A percentile compares a stretch with the other conserved stretches of the same genome.
phyloP scores from a whole-genome alignment of 2,113 vertebrate species.

The Pelmatolapia mariae region DNA sequence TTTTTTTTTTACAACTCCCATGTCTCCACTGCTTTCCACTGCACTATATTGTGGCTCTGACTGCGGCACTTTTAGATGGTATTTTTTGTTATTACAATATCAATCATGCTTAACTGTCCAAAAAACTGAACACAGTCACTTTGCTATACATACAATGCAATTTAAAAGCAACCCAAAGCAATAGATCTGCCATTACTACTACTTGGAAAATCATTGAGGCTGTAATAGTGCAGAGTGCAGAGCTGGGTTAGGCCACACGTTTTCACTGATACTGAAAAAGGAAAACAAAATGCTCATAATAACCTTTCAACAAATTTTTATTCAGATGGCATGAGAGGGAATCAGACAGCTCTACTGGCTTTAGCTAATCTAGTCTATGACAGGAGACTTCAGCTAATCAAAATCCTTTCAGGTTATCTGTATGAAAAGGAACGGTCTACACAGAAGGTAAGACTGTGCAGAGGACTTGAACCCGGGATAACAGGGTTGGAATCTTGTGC shows the following conservation, averaged over 20 bases:
- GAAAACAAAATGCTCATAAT: neutral
- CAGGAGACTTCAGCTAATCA: neutral
- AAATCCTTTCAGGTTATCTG: neutral
- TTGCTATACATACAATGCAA: neutral
- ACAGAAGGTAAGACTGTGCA: neutral
- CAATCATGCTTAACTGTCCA: neutral
- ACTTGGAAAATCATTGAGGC: neutral
- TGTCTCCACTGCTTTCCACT: neutral
- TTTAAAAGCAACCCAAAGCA: neutral
- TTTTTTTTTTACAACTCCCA: neutral
- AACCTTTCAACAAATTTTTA: neutral
- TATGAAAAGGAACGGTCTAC: neutral
- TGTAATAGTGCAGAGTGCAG: neutral
- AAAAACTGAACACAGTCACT: neutral
- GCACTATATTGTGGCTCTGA: neutral
- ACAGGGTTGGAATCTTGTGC: neutral
- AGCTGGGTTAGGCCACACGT: neutral
- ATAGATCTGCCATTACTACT: neutral
- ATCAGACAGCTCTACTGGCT: neutral
- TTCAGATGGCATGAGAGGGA: neutral
- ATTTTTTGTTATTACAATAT: neutral
- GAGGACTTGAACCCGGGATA: neutral
- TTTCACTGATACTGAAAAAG: neutral
- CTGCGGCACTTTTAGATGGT: neutral
- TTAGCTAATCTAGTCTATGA: neutral